A percentile compares a stretch with the other conserved stretches of the same genome.
Conservation (phyloP, 1,140 invertebrate species). For the Aphis craccivora region DNA sequence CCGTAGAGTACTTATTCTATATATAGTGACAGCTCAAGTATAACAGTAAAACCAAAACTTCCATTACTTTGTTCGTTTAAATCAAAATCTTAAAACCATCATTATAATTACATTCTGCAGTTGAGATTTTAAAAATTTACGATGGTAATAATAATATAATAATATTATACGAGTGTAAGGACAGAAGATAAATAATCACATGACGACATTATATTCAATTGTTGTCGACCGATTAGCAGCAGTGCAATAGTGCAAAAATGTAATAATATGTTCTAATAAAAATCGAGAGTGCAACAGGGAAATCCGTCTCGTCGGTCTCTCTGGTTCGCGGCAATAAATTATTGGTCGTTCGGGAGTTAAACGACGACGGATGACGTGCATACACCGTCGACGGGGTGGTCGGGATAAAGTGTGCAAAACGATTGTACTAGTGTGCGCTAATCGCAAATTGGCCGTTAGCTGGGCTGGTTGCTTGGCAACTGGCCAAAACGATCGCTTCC, state of each 20-base stretch:
- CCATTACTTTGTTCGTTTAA: not conserved
- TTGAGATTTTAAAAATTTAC: too few relatives aligned
- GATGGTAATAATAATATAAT: too few relatives aligned
- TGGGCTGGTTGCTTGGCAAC: slow-evolving; percentile 55
- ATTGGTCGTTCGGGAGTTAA: slow-evolving; percentile 45
- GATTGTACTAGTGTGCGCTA: slow-evolving; percentile 50
- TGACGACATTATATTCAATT: not conserved
- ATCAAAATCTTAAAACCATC: not conserved
- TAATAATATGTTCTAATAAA: not conserved
- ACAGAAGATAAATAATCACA: too few relatives aligned
- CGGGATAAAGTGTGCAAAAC: slow-evolving; percentile 54
- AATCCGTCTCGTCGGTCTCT: slow-evolving; percentile 6
- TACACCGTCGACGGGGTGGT: slow-evolving; percentile 11
- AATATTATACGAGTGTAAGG: too few relatives aligned
- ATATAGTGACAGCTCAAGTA: not conserved
- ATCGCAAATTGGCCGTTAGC: slow-evolving; percentile 56
- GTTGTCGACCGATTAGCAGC: not conserved
- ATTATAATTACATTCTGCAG: not conserved
- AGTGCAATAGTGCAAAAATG: not conserved
- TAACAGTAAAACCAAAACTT: not conserved
- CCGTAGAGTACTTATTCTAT: not conserved
- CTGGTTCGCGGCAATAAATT: slow-evolving; percentile 18
- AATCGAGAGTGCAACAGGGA: slow-evolving; percentile 28
- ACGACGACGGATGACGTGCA: slow-evolving; percentile 33
- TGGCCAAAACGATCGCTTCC: slow-evolving; percentile 51